Percentiles rank a stretch among this genome's conserved stretches.
Conservation (phyloP, 2,797 vertebrate genomes). For the Pangasius mekongensis region DNA sequence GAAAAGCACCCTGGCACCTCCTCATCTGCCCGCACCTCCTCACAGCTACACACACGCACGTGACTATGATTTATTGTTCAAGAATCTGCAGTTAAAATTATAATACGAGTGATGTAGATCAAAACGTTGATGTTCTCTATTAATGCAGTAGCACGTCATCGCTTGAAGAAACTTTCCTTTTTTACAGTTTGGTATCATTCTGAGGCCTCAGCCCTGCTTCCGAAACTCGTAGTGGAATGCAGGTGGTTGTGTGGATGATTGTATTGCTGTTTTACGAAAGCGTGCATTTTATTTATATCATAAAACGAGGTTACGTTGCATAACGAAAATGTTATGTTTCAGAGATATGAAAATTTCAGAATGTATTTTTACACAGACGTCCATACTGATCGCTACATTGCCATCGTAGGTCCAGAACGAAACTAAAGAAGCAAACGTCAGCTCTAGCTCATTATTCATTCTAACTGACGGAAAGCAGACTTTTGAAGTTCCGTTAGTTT, state of each 20-base stretch:
- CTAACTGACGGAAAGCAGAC: background rate
- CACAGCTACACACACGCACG: background rate
- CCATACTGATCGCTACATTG: too few species aligned
- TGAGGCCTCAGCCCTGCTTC: background rate
- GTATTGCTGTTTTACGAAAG: background rate
- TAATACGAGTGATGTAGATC: background rate
- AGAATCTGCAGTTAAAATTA: background rate
- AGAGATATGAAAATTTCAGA: background rate
- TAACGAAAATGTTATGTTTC: background rate
- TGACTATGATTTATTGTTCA: background rate
- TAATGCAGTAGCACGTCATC: background rate
- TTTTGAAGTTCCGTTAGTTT: background rate
- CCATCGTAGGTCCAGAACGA: too few species aligned
- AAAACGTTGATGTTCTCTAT: background rate
- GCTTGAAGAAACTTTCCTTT: background rate
- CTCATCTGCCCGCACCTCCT: background rate
- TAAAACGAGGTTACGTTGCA: background rate
- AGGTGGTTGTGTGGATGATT: too few species aligned
- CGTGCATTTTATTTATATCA: background rate
- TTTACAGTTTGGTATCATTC: too few species aligned
- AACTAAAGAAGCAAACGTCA: background rate
- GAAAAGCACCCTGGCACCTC: slow-evolving; percentile 69
- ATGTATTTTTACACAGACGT: too few species aligned
- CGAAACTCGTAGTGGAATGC: background rate
- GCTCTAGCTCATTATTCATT: background rate